Conservation (phyloP, 2,888 invertebrate species). For the Acrobasis consociella region DNA sequence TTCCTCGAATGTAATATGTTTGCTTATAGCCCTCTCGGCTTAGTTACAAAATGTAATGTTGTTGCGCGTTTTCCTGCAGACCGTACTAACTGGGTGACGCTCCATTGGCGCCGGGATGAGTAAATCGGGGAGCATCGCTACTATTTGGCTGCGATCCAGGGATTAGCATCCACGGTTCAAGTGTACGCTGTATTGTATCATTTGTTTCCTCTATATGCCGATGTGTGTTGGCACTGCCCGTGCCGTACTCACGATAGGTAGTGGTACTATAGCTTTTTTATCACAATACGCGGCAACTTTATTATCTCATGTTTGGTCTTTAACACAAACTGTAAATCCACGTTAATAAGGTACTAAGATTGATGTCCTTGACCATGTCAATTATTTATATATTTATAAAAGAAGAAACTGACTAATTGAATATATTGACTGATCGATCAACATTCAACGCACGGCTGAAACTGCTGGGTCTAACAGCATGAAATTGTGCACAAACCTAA, state of each 20-base stretch:
- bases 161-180: constrained; percentile 70
- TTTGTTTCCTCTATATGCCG: constrained; percentile 41
- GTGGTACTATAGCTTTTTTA: neutral
- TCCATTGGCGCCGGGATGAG: constrained; percentile 8
- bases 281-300: neutral
- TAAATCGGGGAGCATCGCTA: constrained; percentile 14
- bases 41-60: too few species aligned
- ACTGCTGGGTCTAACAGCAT: too few species aligned
- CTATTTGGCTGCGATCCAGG: constrained; percentile 66
- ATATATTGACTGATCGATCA: too few species aligned
- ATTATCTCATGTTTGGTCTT: neutral
- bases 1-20: too few species aligned
- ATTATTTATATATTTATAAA: too few species aligned
- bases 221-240: constrained; percentile 37
- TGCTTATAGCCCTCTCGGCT: too few species aligned
- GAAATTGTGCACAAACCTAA: too few species aligned
- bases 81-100: neutral
- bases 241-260: neutral
- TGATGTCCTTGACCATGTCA: too few species aligned
- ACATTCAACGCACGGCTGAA: too few species aligned
- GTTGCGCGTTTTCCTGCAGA: neutral
- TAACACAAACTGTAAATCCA: too few species aligned
- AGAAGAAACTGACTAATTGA: too few species aligned
- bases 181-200: constrained; percentile 61
- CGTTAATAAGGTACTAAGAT: too few species aligned